Conservation (phyloP, 2,888 invertebrate genomes). For the Myathropa florea region DNA sequence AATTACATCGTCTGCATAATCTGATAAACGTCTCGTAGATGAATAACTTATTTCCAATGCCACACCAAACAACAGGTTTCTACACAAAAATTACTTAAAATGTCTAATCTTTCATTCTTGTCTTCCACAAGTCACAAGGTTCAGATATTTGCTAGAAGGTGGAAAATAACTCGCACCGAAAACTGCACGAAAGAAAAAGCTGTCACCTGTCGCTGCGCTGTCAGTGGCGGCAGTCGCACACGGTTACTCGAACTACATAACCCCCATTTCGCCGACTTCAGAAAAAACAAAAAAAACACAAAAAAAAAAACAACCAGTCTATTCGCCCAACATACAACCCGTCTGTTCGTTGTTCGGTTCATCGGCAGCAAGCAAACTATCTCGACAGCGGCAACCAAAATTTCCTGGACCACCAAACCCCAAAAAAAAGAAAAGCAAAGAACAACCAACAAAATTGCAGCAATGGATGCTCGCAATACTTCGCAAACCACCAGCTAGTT, state of each 20-base stretch:
- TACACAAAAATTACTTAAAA: too few species aligned
- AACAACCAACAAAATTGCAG: slow-evolving; percentile 41
- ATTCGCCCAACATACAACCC: slow-evolving; percentile 1
- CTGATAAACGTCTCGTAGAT: too few species aligned
- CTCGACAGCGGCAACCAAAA: slow-evolving; percentile 25
- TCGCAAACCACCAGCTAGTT: slow-evolving; percentile 38
- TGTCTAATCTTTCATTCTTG: too few species aligned
- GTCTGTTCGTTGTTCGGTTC: slow-evolving; percentile 41
- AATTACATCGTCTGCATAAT: too few species aligned
- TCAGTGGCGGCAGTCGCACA: not conserved
- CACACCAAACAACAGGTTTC: too few species aligned
- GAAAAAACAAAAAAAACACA: not conserved
- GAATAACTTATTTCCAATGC: too few species aligned
- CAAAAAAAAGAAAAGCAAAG: slow-evolving; percentile 3
- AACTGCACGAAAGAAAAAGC: slow-evolving; percentile 7
- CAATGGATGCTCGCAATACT: slow-evolving; percentile 59
- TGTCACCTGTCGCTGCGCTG: not conserved
- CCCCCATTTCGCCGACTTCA: slow-evolving; percentile 15
- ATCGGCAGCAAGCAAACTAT: slow-evolving; percentile 50
- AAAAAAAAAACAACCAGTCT: not conserved
- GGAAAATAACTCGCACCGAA: not conserved
- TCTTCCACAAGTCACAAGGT: not conserved
- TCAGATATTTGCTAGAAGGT: not conserved
- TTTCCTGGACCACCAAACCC: not conserved
- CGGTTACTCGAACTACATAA: not conserved